Evolutionary conservation across 1,140 invertebrate species (phyloP), one percentile per base, ranked within the genome.

Genomic region (Drosophila arawakana): DNA sequence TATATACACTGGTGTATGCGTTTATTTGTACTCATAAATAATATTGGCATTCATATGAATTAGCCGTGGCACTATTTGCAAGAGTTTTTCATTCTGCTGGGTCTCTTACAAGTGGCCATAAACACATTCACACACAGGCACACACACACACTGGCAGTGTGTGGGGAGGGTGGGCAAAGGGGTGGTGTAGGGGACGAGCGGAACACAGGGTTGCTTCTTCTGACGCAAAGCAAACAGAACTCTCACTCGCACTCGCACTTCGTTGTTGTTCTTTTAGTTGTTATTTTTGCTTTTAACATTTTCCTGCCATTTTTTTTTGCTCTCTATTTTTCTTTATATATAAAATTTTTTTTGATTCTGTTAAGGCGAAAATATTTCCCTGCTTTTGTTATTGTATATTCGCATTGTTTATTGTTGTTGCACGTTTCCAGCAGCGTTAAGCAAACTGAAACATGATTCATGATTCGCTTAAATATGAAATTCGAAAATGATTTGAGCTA

Each of bases 71-170:
- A 69, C 54, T 57, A 57, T 71, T 54, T 44, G 59, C 49, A 73
- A 68, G 58, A 73, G 44, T 65, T 78, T 63, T 47, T 65, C 41
- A 43, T 66, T 65, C 35, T 57, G 61, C 65, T 80, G 79, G 83
- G 83, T 88, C 83, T 88, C 82, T 86, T 86, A 89, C 83, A 86
- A 86, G 83, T 86, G 83, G 83, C 80, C 84, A 86, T 86, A 86
- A 86, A 80, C 83, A 88, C 69, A 78, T 59, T 49, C 57, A 74
- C 65, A 77, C 63, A 35, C 52, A 62, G 41, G 66, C 61, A 68
- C 46, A 58, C 35, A 66, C 57, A 65, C 41, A 54, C 52, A 50
- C 21, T 49, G 25, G 15, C 13, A 41, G 8, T 44, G 5, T n/a
- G 57, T 61, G 15, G 18, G 10, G 54, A 9, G 46, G 37, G 62